Conservation (phyloP, 2,888 invertebrate species). For the Rotaria socialis region DNA sequence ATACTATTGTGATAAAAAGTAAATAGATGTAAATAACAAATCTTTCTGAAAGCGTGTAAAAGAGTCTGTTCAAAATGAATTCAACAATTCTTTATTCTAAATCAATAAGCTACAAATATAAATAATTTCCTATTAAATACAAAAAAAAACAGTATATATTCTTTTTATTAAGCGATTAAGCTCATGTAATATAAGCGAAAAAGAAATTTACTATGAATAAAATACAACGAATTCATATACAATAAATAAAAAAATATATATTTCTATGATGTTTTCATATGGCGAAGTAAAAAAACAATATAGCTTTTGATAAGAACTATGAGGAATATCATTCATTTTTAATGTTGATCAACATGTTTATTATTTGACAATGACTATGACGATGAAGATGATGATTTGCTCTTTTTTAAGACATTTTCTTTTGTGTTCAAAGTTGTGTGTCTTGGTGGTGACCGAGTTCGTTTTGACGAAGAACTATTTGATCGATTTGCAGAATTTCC, state of each 20-base stretch:
- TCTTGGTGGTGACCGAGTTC: neutral
- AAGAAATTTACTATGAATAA: neutral
- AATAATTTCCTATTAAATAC: neutral
- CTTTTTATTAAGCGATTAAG: neutral
- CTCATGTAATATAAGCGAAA: neutral
- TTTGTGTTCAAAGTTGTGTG: neutral
- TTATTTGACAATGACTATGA: too few species aligned
- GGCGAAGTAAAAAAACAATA: too few species aligned
- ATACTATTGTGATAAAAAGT: neutral
- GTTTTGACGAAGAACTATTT: neutral
- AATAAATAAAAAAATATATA: too few species aligned
- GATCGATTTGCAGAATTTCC: neutral
- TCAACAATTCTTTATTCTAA: neutral
- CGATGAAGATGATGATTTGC: too few species aligned
- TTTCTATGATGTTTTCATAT: too few species aligned
- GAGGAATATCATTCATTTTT: too few species aligned
- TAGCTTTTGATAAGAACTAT: too few species aligned
- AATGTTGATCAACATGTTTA: too few species aligned
- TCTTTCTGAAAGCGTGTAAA: neutral
- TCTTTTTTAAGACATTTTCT: neutral
- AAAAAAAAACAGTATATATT: neutral
- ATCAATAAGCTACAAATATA: neutral
- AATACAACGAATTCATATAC: neutral
- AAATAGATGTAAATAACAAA: neutral
- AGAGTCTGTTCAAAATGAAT: neutral